phyloP scores from a whole-genome alignment of 2,113 vertebrate species.

The Perccottus glenii region DNA sequence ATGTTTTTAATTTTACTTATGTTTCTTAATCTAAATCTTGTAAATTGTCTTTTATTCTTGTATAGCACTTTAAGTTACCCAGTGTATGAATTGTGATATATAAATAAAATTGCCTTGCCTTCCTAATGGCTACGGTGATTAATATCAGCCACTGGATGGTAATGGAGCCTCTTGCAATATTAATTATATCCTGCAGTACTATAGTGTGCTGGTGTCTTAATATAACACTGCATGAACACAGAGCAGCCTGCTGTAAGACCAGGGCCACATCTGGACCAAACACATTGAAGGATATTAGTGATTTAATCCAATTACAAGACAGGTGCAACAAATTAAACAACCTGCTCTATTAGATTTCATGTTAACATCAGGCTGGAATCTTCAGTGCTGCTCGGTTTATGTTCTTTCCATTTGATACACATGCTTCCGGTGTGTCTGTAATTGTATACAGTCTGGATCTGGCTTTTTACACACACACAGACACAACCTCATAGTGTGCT shows the following conservation, averaged over 20 bases:
- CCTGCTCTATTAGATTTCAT: conserved; percentile 39
- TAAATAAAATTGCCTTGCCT: no score
- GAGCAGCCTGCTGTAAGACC: not conserved
- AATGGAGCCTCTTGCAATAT: conserved; percentile 62
- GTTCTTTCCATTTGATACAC: conserved; percentile 44
- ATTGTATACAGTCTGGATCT: conserved; percentile 27
- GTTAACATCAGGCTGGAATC: conserved; percentile 18
- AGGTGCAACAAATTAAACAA: conserved; percentile 55
- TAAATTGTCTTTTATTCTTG: no score
- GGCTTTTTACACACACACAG: conserved; percentile 19
- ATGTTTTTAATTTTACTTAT: no score
- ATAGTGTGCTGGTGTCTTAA: conserved; percentile 41
- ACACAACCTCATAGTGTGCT: conserved; percentile 33
- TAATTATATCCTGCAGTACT: conserved; percentile 51
- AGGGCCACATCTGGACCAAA: conserved; percentile 50
- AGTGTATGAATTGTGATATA: no score
- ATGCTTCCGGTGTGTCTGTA: conserved; percentile 62
- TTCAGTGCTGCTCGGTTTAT: conserved; percentile 21
- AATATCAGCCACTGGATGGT: conserved; percentile 57
- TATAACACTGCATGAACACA: conserved; percentile 34
- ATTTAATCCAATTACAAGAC: conserved; percentile 53
- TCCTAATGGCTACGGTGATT: conserved; percentile 46
- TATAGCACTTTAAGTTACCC: no score
- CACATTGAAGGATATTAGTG: conserved; percentile 30
- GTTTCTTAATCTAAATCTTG: no score